These are phyloP conservation scores for Channa striata DNA, from an alignment of 2,797 vertebrate genomes.

Conservation along the genomic window DNA sequence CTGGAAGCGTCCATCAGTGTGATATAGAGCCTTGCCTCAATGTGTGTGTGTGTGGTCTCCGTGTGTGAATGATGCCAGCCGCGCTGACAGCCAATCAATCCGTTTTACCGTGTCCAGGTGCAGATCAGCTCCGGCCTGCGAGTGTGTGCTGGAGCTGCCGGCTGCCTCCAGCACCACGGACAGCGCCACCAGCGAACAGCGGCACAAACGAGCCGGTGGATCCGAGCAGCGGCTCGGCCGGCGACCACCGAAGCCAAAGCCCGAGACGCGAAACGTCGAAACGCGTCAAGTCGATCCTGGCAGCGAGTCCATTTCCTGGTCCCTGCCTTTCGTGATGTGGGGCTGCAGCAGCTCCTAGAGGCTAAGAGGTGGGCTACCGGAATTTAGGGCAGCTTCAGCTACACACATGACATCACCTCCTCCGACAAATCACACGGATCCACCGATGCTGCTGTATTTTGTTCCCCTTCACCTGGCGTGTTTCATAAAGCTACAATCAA, in stretches of 20 bases:
- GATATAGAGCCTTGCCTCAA: slow-evolving; percentile 57
- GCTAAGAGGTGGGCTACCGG: slow-evolving; percentile 32
- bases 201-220: not conserved
- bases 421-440: slow-evolving; percentile 9
- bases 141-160: slow-evolving; percentile 48
- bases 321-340: not conserved
- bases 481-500: slow-evolving; percentile 25
- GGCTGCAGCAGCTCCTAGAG: slow-evolving; percentile 4
- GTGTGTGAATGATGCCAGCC: slow-evolving; percentile 58
- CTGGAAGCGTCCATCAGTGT: slow-evolving; percentile 53
- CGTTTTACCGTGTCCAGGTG: slow-evolving; percentile 71
- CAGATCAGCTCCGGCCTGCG: slow-evolving; percentile 61
- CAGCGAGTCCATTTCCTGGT: not conserved
- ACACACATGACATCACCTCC: slow-evolving; percentile 55
- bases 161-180: slow-evolving; percentile 78
- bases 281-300: not conserved
- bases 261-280: too few species aligned
- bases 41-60: not conserved
- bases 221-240: slow-evolving; percentile 1
- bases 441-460: not conserved
- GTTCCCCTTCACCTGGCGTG: slow-evolving; percentile 20
- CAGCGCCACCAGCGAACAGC: slow-evolving; percentile 60
- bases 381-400: slow-evolving; percentile 33
- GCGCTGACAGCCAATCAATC: slow-evolving; percentile 79
- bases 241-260: not conserved